Evolutionary conservation across 2,888 invertebrate species (phyloP).

Genomic region (Melieria crassipennis): DNA sequence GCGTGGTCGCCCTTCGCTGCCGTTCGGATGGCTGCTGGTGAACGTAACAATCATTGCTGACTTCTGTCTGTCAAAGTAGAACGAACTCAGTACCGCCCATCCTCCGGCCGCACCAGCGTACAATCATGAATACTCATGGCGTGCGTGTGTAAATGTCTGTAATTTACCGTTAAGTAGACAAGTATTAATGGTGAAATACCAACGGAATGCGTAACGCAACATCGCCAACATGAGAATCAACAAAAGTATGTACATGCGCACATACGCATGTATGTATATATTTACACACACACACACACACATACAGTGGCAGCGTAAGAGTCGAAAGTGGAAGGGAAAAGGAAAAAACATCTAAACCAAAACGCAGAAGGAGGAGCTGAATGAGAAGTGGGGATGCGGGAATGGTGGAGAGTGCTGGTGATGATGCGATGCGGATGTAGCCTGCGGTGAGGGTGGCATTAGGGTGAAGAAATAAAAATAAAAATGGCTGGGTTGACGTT

Average conservation of each 20-base stretch:
- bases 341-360: not conserved
- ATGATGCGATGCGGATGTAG: no score
- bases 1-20: not conserved
- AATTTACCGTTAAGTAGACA: conserved; percentile 65
- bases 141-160: conserved; percentile 54
- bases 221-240: conserved; percentile 38
- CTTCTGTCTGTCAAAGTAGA: not conserved
- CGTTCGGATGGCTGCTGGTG: not conserved
- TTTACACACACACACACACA: not conserved
- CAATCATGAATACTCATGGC: no score
- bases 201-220: conserved; percentile 52
- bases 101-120: no score
- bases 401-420: no score
- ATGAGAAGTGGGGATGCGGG: no score
- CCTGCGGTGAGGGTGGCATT: no score
- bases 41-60: conserved; percentile 1
- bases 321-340: not conserved
- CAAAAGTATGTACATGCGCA: conserved; percentile 32
- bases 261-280: conserved; percentile 16
- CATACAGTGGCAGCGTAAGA: not conserved
- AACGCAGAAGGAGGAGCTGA: not conserved
- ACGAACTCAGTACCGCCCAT: no score
- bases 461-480: conserved; percentile 21
- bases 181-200: conserved; percentile 64
- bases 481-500: conserved; percentile 44